Conservation (phyloP, 2,113 vertebrate species). For the Micronisus gabar region DNA sequence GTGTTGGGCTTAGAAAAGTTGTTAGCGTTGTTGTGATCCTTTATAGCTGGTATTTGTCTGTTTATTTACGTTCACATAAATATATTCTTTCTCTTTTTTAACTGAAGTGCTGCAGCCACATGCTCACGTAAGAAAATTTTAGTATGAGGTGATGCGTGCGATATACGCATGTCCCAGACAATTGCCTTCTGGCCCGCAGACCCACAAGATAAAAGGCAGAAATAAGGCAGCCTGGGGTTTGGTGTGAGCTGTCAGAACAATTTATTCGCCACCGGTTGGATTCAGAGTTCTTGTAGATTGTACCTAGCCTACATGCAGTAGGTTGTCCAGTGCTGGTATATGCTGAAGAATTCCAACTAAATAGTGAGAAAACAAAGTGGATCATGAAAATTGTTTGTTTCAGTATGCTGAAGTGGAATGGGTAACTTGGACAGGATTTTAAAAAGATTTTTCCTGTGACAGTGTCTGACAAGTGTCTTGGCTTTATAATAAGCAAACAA, state of each 20-base stretch:
- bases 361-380: not conserved
- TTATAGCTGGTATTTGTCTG: not conserved
- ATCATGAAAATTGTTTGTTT: not conserved
- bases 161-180: not conserved
- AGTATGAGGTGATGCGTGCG: not conserved
- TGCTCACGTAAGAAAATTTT: not conserved
- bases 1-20: not conserved
- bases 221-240: not conserved
- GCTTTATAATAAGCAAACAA: not conserved
- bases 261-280: not conserved
- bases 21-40: not conserved
- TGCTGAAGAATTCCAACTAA: not conserved
- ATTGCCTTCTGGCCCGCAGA: not conserved
- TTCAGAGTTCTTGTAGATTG: not conserved
- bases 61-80: not conserved
- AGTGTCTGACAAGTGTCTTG: not conserved
- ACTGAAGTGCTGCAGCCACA: not conserved
- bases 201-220: not conserved
- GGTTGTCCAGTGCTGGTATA: not conserved
- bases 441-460: not conserved
- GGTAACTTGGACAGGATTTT: not conserved
- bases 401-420: not conserved
- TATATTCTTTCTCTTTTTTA: not conserved
- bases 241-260: not conserved
- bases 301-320: not conserved